phyloP scores from a whole-genome alignment of 1,140 invertebrate genomes.

The Zaprionus gabonicus region DNA sequence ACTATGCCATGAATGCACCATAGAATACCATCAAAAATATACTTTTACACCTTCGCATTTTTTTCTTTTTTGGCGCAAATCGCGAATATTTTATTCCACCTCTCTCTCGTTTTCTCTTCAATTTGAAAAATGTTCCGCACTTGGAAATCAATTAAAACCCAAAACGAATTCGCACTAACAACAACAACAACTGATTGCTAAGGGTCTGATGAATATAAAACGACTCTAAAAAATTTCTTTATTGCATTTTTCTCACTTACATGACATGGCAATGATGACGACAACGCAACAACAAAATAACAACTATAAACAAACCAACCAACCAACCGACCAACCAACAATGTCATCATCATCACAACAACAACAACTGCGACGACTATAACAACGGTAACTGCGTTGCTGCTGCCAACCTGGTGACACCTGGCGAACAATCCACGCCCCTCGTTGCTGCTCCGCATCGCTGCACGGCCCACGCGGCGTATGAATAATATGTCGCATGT shows the following conservation, averaged over 20 bases:
- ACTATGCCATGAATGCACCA: too few species aligned
- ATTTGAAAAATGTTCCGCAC: slow-evolving; percentile 6
- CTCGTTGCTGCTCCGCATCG: slow-evolving; percentile 26
- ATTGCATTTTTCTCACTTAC: slow-evolving; percentile 36
- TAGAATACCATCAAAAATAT: not conserved
- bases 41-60: not conserved
- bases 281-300: slow-evolving; percentile 6
- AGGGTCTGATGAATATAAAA: slow-evolving; percentile 25
- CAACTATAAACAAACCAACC: slow-evolving; percentile 37
- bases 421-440: slow-evolving; percentile 58
- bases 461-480: slow-evolving; percentile 58
- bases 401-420: slow-evolving; percentile 56
- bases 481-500: slow-evolving; percentile 72
- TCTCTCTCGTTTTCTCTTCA: not conserved
- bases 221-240: slow-evolving; percentile 39
- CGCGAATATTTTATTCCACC: not conserved
- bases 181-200: slow-evolving; percentile 21
- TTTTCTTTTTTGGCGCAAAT: not conserved
- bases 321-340: slow-evolving; percentile 45
- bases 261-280: slow-evolving; percentile 22
- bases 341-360: slow-evolving; percentile 30
- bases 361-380: slow-evolving; percentile 26
- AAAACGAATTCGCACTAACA: not conserved
- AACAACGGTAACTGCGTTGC: slow-evolving; percentile 19
- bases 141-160: slow-evolving; percentile 17